Base-by-base conservation (phyloP, 2,797 vertebrate genomes). In the Peromyscus attwateri region DNA sequence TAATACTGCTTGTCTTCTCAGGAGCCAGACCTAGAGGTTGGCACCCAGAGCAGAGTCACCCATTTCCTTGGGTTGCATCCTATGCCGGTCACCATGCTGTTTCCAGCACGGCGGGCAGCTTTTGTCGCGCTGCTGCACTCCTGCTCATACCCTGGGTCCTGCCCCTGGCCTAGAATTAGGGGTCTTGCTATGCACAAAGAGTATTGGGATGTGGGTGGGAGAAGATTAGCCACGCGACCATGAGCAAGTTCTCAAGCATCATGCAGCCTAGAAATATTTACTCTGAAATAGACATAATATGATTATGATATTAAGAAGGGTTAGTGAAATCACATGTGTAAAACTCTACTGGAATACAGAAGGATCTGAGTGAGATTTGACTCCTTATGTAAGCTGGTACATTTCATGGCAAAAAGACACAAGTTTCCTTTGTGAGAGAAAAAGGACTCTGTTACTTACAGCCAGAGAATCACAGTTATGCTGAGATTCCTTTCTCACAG, bases 281-380 rank as follows among this genome's bases (percentile, higher is more conserved):
- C n/a, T 91, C 27, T 92, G 31, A 34, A 43, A 31, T 21, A 84
- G 60, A 64, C 40, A 84, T 64, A 66, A 43, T 64, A 55, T n/a
- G 27, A 79, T 40, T 49, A 55, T 29, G 7, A 91, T 49, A 11
- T 68, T 91, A 52, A 43, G 80, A 85, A 57, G 27, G 64, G 46
- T 97, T 49, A 80, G 40, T 77, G 73, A 95, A 87, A 76, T 23
- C 71, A 40, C 7, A 9, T 46, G 34, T 68, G n/a, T 46, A 71
- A 87, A 64, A 43, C 46, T 46, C 23, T 66, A 11, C 46, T 37
- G 16, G 55, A 83, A 40, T 57, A 7, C 12, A 37, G 52, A 77
- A 49, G 4, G 1, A 13, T 37, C 27, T 64, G 23, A 37, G 60
- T 34, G 62, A 34, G 52, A 46, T 88, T 91, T 82, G 79, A 73